These are phyloP conservation scores for Leptopilina boulardi DNA, from an alignment of 1,140 invertebrate species.

Conservation along the genomic window DNA sequence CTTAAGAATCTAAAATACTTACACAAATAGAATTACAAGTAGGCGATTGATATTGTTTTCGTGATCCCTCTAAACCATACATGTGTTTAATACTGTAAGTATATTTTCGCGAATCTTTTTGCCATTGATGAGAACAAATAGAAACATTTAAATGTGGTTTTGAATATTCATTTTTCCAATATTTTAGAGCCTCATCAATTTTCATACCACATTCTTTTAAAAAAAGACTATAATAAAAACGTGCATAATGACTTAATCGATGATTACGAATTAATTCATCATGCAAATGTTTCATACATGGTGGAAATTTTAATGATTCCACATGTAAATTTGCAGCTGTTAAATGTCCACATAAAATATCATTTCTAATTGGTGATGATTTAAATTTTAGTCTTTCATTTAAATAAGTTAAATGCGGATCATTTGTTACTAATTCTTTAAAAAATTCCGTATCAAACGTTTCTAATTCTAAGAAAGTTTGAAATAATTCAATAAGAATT, in stretches of 20 bases:
- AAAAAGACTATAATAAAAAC: slow-evolving; percentile 83
- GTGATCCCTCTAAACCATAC: slow-evolving; percentile 83
- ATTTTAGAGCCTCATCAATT: slow-evolving; percentile 79
- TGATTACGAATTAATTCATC: slow-evolving; percentile 79
- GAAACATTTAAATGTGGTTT: slow-evolving; percentile 74
- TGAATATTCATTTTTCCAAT: slow-evolving; percentile 83
- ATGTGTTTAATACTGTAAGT: slow-evolving; percentile 84
- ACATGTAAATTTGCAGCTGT: slow-evolving; percentile 75
- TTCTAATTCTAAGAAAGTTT: slow-evolving; percentile 69
- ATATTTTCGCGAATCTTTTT: slow-evolving; percentile 80
- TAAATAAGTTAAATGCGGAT: slow-evolving; percentile 74
- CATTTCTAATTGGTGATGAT: slow-evolving; percentile 59
- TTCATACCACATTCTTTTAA: slow-evolving; percentile 84
- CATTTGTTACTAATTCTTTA: slow-evolving; percentile 60
- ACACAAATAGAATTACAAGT: slow-evolving; percentile 78
- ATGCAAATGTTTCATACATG: slow-evolving; percentile 86
- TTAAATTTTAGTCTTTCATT: slow-evolving; percentile 59
- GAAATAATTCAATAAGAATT: slow-evolving; percentile 74
- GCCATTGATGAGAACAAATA: slow-evolving; percentile 80
- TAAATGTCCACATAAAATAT: slow-evolving; percentile 53
- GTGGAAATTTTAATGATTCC: slow-evolving; percentile 81
- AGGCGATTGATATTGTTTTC: slow-evolving; percentile 79
- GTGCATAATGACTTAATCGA: slow-evolving; percentile 84
- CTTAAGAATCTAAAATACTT: too few species aligned
- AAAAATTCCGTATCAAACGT: slow-evolving; percentile 36